These are phyloP conservation scores for Sphaerodactylus townsendi DNA, from an alignment of 2,113 vertebrate species.

Conservation along the genomic window DNA sequence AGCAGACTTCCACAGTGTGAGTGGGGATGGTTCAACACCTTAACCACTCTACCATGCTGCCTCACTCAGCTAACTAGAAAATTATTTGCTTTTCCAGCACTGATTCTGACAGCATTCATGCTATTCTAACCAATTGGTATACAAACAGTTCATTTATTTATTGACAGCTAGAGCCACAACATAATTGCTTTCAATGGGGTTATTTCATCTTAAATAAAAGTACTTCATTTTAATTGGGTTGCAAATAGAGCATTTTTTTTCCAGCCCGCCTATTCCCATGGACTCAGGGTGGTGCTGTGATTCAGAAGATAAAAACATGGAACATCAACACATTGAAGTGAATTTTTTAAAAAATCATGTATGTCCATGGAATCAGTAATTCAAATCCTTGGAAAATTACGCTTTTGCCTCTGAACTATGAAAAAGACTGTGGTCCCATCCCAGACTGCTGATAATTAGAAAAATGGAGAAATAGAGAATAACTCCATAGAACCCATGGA, in stretches of 20 bases:
- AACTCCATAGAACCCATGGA: neutral
- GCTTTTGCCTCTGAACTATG: neutral
- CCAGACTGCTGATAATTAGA: neutral
- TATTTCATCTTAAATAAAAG: conserved; percentile 1
- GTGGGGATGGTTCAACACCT: too few relatives aligned
- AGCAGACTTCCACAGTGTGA: too few relatives aligned
- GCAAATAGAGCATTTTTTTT: neutral
- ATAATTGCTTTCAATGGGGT: neutral
- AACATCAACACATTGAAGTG: neutral
- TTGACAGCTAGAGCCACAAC: neutral
- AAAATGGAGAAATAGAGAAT: neutral
- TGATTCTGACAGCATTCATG: neutral
- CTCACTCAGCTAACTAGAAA: neutral
- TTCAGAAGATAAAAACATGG: conserved; percentile 10
- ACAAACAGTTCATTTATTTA: neutral
- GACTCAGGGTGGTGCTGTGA: conserved; percentile 23
- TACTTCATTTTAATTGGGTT: neutral
- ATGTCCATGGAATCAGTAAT: neutral
- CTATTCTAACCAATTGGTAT: neutral
- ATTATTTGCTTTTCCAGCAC: neutral
- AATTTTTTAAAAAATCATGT: neutral
- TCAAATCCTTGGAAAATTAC: neutral
- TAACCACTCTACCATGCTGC: too few relatives aligned
- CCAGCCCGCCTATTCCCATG: neutral
- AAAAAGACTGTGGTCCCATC: neutral